Conservation (phyloP, 1,140 invertebrate species). For the Musca domestica region DNA sequence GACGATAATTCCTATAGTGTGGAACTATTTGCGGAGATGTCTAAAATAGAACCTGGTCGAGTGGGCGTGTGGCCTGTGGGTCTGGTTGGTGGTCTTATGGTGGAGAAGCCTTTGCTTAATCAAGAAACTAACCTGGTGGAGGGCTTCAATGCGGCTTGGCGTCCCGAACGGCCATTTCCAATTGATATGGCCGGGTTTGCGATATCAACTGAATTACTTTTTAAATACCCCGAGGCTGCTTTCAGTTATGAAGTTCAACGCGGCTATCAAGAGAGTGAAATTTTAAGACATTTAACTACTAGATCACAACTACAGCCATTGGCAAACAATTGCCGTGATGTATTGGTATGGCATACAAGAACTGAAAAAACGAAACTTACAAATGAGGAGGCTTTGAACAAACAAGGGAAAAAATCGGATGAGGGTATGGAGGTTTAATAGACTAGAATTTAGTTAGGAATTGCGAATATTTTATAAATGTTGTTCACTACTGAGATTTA, state of each 20-base stretch:
- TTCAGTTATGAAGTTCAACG: conserved; percentile 78
- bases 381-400: conserved; percentile 61
- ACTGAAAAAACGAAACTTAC: conserved; percentile 80
- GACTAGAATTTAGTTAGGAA: too few relatives aligned
- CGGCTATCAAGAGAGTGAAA: conserved; percentile 90
- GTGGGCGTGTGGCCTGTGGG: conserved; percentile 98
- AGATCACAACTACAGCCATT: conserved; percentile 82
- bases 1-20: conserved; percentile 87
- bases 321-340: conserved; percentile 86
- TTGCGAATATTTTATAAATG: too few relatives aligned
- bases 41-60: conserved; percentile 65
- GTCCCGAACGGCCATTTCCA: conserved; percentile 86
- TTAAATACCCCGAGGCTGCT: conserved; percentile 71
- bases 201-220: conserved; percentile 79
- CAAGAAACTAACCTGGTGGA: conserved; percentile 68
- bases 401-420: conserved; percentile 58
- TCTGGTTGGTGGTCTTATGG: conserved; percentile 84
- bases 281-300: conserved; percentile 77
- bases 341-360: conserved; percentile 96
- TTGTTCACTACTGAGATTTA: too few relatives aligned
- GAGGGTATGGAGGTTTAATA: conserved; percentile 71
- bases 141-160: conserved; percentile 81
- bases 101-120: conserved; percentile 77
- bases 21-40: conserved; percentile 72
- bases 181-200: conserved; percentile 99